Evolutionary conservation across 2,113 vertebrate genomes (phyloP).

Genomic region (Cervus canadensis): DNA sequence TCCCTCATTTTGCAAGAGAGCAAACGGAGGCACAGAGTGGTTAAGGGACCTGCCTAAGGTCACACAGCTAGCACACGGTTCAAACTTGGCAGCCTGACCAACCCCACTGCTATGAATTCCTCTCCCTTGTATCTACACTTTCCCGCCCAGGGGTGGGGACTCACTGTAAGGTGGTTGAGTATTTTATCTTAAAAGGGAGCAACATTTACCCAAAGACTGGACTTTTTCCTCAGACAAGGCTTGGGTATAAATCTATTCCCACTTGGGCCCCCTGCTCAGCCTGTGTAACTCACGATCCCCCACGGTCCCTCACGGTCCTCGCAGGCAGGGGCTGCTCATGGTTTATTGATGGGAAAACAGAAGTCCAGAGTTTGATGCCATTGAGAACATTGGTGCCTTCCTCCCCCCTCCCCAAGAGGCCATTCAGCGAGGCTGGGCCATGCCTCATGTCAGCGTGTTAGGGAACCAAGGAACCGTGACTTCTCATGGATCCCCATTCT

Average conservation of each 20-base stretch:
- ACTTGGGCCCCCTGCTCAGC: neutral
- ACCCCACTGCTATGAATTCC: neutral
- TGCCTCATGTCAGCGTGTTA: neutral
- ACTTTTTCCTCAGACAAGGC: neutral
- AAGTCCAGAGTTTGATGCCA: neutral
- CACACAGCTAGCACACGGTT: neutral
- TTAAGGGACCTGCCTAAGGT: neutral
- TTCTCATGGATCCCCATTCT: neutral
- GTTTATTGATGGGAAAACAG: neutral
- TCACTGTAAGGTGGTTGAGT: neutral
- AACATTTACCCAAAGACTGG: neutral
- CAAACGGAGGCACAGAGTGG: neutral
- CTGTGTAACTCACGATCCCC: neutral
- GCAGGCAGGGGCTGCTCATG: neutral
- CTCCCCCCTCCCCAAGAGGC: too few species aligned
- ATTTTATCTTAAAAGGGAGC: neutral
- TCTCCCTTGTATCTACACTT: fast-evolving
- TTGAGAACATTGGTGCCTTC: neutral
- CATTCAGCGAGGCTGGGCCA: neutral
- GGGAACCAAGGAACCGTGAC: neutral
- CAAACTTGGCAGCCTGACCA: neutral
- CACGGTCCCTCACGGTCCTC: fast-evolving
- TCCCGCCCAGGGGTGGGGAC: fast-evolving
- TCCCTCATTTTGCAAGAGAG: neutral
- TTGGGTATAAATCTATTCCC: too few species aligned